Base-by-base conservation (phyloP, 2,888 invertebrate species). In the Diogma glabrata region DNA sequence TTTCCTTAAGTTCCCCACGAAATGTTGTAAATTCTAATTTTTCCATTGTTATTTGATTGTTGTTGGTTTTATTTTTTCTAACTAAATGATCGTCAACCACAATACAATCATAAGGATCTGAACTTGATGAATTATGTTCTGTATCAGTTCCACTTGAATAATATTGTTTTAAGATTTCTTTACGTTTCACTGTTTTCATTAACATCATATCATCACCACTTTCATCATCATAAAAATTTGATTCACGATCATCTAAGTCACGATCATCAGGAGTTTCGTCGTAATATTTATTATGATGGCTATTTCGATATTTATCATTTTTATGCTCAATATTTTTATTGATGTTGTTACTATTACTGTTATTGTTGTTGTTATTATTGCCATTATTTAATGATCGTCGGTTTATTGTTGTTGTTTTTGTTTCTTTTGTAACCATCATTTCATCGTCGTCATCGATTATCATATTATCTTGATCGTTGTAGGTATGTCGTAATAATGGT, bases 81-180 rank as follows among this genome's bases (percentile, higher is more conserved):
- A 69, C 70, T 43, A 70, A 60, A 60, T 85, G 86, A 69, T 89
- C 88, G 59, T 88, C 86, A 22, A 89, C 86, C 49, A 90, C 84
- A 58, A 89, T 88, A 63, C 88, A 88, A 63, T 84, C 84, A 59
- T 84, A 82, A 23, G 82, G 82, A 72, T 84, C 83, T 47, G 82
- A 83, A 62, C 82, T 83, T 47, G 82, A 81, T 48, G 82, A 82
- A 64, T 75, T 72, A 36, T 74, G 75, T 57, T 79, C 81, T 8
- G 81, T 79, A 62, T 81, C 81, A 55, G 79, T 78, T 56, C 74
- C 75, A 60, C 75, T 73, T 48, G 71, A 73, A 54, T 79, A 78
- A 63, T 84, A 84, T 66, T 81, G 82, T 61, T 82, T 82, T 23
- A 84, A 67, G 58, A 84, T 84, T 64, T 83, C 82, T 64, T 82